phyloP scores from a whole-genome alignment of 2,113 vertebrate species.

The Odontesthes bonariensis region DNA sequence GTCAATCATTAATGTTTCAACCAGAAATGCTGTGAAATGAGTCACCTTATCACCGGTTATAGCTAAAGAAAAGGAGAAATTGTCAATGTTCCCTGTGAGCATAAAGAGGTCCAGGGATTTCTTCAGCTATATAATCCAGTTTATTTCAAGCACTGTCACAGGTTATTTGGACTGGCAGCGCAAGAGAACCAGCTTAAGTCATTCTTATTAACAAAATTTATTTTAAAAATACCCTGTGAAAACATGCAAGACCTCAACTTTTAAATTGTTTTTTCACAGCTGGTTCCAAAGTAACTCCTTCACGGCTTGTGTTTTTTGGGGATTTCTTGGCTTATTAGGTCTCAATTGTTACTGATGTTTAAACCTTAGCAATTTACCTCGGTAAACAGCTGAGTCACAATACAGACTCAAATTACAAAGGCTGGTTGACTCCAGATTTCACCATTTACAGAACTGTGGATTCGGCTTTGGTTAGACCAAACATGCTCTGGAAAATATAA shows the following conservation, averaged over 20 bases:
- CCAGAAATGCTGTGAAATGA: slow-evolving; percentile 20
- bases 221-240: slow-evolving; percentile 6
- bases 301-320: slow-evolving; percentile 2
- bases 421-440: slow-evolving; percentile 35
- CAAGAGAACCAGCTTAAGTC: slow-evolving; percentile 22
- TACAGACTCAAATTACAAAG: slow-evolving; percentile 43
- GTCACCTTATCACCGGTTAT: slow-evolving; percentile 12
- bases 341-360: neutral
- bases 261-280: slow-evolving; percentile 29
- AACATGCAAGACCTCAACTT: neutral
- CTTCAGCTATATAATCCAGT: slow-evolving; percentile 26
- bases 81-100: neutral
- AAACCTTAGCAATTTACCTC: slow-evolving; percentile 27
- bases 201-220: slow-evolving; percentile 24
- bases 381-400: slow-evolving; percentile 52
- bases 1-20: slow-evolving; percentile 40
- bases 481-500: slow-evolving; percentile 38
- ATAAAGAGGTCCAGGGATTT: slow-evolving; percentile 18
- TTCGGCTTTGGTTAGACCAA: slow-evolving; percentile 10
- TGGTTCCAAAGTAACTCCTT: slow-evolving; percentile 12
- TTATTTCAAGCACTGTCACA: slow-evolving; percentile 26
- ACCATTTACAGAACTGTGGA: slow-evolving; percentile 7
- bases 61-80: slow-evolving; percentile 28
- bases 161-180: slow-evolving; percentile 4
- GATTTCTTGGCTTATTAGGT: neutral